A percentile compares a stretch with the other conserved stretches of the same genome.
These are phyloP conservation scores for Pelecanoides urinatrix DNA, from an alignment of 2,113 vertebrate genomes.

Conservation along the genomic window DNA sequence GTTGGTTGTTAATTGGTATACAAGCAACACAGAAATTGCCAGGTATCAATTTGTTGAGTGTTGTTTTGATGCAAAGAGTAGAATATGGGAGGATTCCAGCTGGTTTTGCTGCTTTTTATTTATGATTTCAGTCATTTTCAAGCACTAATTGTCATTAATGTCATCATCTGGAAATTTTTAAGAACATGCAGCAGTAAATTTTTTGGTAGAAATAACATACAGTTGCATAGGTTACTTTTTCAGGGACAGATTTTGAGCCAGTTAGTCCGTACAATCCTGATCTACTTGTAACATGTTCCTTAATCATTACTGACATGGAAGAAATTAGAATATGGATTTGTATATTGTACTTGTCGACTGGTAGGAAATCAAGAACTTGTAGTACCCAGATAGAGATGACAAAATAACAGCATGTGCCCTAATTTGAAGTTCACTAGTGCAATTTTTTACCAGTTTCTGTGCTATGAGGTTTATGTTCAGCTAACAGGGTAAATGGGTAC, in stretches of 20 bases:
- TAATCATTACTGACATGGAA: not conserved
- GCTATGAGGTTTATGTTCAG: not conserved
- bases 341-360: not conserved
- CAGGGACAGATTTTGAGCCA: not conserved
- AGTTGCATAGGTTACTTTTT: not conserved
- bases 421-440: not conserved
- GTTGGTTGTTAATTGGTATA: not conserved
- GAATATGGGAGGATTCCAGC: not conserved
- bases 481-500: not conserved
- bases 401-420: not conserved
- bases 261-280: not conserved
- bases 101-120: not conserved
- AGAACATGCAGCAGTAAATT: not conserved
- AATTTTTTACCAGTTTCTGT: not conserved
- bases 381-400: not conserved
- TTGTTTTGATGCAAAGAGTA: not conserved
- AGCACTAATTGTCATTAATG: not conserved
- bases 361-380: not conserved
- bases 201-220: not conserved
- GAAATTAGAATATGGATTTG: not conserved
- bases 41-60: not conserved
- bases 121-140: not conserved
- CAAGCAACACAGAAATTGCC: not conserved
- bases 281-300: not conserved
- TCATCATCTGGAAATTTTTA: not conserved